phyloP scores from a whole-genome alignment of 1,140 invertebrate species.

The Dysdera silvatica region DNA sequence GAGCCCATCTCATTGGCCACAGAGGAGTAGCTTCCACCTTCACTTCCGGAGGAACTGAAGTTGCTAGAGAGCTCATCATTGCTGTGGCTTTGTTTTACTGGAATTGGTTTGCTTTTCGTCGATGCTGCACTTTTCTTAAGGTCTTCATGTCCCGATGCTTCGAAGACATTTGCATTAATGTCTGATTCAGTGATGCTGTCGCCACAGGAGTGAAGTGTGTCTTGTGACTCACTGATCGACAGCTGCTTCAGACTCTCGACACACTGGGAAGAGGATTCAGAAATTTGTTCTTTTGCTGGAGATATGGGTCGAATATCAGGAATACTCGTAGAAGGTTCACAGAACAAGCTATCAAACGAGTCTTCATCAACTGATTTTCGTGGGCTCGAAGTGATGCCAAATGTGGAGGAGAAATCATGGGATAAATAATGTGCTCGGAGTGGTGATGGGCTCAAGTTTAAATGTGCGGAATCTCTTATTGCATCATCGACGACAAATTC shows the following conservation, averaged over 20 bases:
- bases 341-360: neutral
- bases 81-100: neutral
- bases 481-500: slow-evolving; percentile 5
- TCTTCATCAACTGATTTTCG: neutral
- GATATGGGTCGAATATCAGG: no score
- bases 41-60: neutral
- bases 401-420: no score
- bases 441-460: slow-evolving; percentile 7
- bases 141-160: neutral
- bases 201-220: slow-evolving; percentile 20
- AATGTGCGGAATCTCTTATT: neutral
- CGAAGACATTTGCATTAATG: slow-evolving; percentile 18
- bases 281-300: slow-evolving; percentile 6
- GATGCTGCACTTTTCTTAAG: neutral
- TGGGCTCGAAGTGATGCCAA: neutral
- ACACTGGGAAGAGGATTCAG: slow-evolving; percentile 8
- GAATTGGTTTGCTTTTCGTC: neutral
- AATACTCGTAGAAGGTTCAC: neutral
- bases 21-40: neutral
- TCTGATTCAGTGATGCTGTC: slow-evolving; percentile 22
- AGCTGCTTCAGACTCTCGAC: slow-evolving; percentile 1
- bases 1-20: neutral
- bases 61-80: neutral
- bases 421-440: no score
- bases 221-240: slow-evolving; percentile 19